Percentiles rank a stretch among this genome's conserved stretches.
Conservation (phyloP, 2,113 vertebrate genomes). For the Daboia siamensis region DNA sequence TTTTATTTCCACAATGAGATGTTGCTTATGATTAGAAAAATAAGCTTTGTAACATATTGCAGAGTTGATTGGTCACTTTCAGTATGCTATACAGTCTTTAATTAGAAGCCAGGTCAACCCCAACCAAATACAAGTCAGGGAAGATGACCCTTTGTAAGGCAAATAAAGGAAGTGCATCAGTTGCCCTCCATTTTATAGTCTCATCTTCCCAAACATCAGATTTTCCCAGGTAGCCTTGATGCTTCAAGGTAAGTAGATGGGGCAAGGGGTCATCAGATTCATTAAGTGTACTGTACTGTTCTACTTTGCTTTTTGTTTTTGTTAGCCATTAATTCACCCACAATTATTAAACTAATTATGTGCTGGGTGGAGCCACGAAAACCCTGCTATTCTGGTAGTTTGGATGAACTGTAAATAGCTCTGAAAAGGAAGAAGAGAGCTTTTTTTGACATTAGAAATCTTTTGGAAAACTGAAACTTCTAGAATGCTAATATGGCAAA, state of each 20-base stretch:
- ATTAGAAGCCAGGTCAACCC: neutral
- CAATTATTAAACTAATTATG: neutral
- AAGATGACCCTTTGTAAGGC: neutral
- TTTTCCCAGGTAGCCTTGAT: neutral
- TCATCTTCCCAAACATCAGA: neutral
- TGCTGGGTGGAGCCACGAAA: neutral
- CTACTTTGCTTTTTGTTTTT: neutral
- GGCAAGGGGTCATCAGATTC: neutral
- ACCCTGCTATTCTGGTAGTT: neutral
- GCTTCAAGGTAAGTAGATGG: neutral
- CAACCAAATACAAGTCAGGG: neutral
- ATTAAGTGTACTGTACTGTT: neutral
- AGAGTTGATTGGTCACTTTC: neutral
- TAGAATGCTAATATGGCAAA: too few species aligned
- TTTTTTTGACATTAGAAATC: too few species aligned
- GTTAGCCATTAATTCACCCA: too few species aligned
- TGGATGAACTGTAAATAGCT: neutral
- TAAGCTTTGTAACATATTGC: neutral
- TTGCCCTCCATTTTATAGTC: neutral
- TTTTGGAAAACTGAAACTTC: too few species aligned
- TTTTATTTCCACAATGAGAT: constrained; percentile 1
- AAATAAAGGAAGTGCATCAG: neutral
- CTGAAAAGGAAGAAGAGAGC: neutral
- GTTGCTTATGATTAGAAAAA: neutral
- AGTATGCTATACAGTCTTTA: neutral